Conservation (phyloP, 2,797 vertebrate species). For the Margarornis squamiger region DNA sequence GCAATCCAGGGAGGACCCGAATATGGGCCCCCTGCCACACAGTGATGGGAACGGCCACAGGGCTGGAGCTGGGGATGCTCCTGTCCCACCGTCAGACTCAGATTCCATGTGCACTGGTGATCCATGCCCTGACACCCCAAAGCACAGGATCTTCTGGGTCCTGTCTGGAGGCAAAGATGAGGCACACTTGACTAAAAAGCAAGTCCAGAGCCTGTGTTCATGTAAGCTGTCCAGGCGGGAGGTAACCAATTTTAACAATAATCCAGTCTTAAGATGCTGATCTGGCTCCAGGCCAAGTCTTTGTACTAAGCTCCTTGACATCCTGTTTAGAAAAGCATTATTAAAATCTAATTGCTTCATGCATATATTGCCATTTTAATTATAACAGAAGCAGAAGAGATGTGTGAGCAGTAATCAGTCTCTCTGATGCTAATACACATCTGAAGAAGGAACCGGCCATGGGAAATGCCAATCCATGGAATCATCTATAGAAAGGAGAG, state of each 20-base stretch:
- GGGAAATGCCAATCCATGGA: not conserved
- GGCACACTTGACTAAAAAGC: not conserved
- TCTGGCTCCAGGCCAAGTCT: constrained; percentile 25
- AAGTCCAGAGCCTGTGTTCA: not conserved
- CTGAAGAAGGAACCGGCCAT: not conserved
- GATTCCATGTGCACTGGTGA: not conserved
- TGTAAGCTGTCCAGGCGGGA: not conserved
- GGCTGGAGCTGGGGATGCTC: not conserved
- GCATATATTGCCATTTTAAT: constrained; percentile 43
- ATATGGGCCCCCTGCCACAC: not conserved
- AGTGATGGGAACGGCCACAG: not conserved
- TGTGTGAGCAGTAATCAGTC: not conserved
- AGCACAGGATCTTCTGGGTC: not conserved
- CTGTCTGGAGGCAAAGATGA: not conserved
- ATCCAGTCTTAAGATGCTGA: not conserved
- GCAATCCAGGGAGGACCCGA: not conserved
- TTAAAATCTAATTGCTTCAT: constrained; percentile 42
- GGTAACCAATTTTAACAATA: not conserved
- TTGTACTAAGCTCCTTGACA: constrained; percentile 40
- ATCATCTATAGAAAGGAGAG: not conserved
- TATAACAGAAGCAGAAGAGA: constrained; percentile 15
- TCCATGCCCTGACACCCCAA: not conserved
- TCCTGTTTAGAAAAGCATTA: constrained; percentile 59
- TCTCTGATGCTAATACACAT: not conserved
- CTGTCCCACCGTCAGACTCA: not conserved